phyloP scores from a whole-genome alignment of 2,797 vertebrate genomes.

The Bradypodion pumilum region DNA sequence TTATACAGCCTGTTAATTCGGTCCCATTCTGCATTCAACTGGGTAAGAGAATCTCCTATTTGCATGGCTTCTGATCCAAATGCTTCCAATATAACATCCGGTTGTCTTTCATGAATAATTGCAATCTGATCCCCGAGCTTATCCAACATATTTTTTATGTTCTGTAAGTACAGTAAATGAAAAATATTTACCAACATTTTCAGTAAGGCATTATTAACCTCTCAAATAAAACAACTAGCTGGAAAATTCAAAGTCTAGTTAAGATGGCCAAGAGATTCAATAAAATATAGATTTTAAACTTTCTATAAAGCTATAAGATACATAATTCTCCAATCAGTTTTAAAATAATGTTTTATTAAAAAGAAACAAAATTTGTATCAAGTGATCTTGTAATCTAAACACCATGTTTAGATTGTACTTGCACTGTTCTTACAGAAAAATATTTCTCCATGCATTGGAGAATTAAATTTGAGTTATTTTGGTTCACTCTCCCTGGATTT shows the following conservation, averaged over 20 bases:
- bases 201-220: background rate
- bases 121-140: conserved; percentile 86
- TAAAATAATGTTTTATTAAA: background rate
- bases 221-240: background rate
- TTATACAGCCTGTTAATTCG: conserved; percentile 90
- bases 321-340: background rate
- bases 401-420: background rate
- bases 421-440: background rate
- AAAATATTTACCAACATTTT: conserved; percentile 25
- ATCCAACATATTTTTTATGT: conserved; percentile 88
- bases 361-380: background rate
- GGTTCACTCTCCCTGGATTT: background rate
- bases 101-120: conserved; percentile 87
- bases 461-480: background rate
- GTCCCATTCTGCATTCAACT: conserved; percentile 93
- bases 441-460: background rate
- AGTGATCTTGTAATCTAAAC: background rate
- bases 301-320: background rate
- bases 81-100: conserved; percentile 86
- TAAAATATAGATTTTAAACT: conserved; percentile 3
- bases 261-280: background rate
- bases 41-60: conserved; percentile 86
- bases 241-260: background rate
- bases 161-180: conserved; percentile 74
- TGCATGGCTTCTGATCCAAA: conserved; percentile 86